phyloP scores from a whole-genome alignment of 2,113 vertebrate genomes.

The Tachysurus vachellii region DNA sequence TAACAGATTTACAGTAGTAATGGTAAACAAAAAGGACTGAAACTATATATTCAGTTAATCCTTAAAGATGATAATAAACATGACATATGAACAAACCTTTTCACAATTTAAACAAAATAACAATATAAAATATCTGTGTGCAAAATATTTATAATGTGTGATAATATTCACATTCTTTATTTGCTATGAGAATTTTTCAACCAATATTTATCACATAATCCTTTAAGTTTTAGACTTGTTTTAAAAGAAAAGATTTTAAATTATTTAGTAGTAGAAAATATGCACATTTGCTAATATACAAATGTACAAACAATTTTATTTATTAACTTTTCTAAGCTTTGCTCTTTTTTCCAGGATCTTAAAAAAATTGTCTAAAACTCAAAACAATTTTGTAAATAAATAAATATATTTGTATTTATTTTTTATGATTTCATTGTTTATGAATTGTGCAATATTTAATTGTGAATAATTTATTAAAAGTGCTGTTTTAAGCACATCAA shows the following conservation, averaged over 20 bases:
- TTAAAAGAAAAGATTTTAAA: neutral
- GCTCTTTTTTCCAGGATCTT: no score
- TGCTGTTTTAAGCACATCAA: no score
- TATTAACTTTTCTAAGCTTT: no score
- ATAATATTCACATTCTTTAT: neutral
- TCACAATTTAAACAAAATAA: neutral
- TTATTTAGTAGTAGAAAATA: neutral
- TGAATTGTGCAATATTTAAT: no score
- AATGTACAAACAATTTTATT: neutral
- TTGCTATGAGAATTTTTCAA: neutral
- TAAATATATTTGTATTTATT: no score
- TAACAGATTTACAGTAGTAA: neutral
- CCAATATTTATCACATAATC: neutral
- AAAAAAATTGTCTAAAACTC: no score
- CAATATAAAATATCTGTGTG: neutral
- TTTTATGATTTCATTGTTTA: no score
- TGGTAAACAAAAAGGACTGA: neutral
- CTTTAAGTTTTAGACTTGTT: neutral
- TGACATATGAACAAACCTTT: neutral
- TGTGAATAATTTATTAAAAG: neutral
- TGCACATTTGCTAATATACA: neutral
- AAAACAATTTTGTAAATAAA: no score
- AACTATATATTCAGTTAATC: neutral
- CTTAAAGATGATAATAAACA: neutral
- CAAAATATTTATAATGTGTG: no score